phyloP scores from a whole-genome alignment of 2,113 vertebrate species.

The Vulpes ferrilata region DNA sequence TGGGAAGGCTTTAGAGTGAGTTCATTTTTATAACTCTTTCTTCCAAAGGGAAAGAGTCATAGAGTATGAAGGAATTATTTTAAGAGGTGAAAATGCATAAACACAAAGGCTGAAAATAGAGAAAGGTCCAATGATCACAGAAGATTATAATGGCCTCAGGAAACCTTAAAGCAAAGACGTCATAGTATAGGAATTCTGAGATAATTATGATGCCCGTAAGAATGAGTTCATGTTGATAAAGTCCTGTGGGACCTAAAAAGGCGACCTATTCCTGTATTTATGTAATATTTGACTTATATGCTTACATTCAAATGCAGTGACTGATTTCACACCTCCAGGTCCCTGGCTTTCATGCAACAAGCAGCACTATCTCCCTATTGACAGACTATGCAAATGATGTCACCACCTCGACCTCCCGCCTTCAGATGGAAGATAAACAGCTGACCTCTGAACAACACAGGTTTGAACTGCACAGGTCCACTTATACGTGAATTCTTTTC shows the following conservation, averaged over 20 bases:
- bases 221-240: slow-evolving; percentile 21
- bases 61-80: slow-evolving; percentile 46
- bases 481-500: not conserved
- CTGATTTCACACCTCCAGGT: not conserved
- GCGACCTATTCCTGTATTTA: not conserved
- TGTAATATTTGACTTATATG: not conserved
- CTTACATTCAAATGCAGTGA: not conserved
- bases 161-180: slow-evolving; percentile 56
- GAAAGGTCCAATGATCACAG: not conserved
- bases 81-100: slow-evolving; percentile 43
- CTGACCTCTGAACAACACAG: not conserved
- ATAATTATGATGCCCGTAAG: slow-evolving; percentile 26
- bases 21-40: slow-evolving; percentile 54
- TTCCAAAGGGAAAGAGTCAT: slow-evolving; percentile 22
- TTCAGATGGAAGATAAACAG: not conserved
- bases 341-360: not conserved
- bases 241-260: not conserved
- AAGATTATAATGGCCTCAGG: not conserved
- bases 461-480: not conserved
- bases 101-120: not conserved
- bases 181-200: slow-evolving; percentile 37
- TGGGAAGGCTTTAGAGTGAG: slow-evolving; percentile 59
- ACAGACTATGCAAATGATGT: not conserved
- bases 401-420: not conserved
- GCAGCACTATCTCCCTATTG: not conserved